phyloP scores from a whole-genome alignment of 2,113 vertebrate species.

The Python bivittatus region DNA sequence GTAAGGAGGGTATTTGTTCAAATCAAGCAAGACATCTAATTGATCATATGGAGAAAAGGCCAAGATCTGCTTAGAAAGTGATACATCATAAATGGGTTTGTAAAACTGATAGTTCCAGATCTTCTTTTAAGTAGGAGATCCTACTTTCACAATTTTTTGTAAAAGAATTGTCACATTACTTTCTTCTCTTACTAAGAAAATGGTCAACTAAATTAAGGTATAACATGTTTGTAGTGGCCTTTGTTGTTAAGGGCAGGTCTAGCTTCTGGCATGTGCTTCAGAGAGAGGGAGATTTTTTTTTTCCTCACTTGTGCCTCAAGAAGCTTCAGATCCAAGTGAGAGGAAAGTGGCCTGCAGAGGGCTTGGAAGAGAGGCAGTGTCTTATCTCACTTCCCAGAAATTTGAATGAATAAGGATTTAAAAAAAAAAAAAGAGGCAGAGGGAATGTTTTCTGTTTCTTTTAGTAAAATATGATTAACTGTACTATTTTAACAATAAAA shows the following conservation, averaged over 20 bases:
- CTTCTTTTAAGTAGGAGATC: not conserved
- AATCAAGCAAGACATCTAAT: not conserved
- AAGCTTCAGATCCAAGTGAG: not conserved
- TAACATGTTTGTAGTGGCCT: not conserved
- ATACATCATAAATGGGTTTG: not conserved
- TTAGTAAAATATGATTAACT: not conserved
- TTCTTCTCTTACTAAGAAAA: not conserved
- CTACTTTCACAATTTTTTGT: not conserved
- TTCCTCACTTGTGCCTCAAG: not conserved
- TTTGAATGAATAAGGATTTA: not conserved
- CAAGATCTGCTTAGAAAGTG: not conserved
- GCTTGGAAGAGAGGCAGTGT: not conserved
- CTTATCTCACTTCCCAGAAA: not conserved
- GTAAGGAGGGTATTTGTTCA: not conserved
- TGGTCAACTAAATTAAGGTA: not conserved
- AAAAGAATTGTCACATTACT: not conserved
- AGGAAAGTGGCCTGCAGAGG: not conserved
- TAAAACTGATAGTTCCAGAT: not conserved
- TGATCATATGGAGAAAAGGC: not conserved
- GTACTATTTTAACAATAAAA: not conserved
- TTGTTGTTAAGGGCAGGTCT: not conserved
- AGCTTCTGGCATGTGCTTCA: not conserved
- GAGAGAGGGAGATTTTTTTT: not conserved
- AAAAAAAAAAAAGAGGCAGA: not conserved
- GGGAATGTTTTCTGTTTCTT: not conserved